Base-by-base conservation (phyloP, 2,113 vertebrate genomes). In the Gorsachius goisagi region DNA sequence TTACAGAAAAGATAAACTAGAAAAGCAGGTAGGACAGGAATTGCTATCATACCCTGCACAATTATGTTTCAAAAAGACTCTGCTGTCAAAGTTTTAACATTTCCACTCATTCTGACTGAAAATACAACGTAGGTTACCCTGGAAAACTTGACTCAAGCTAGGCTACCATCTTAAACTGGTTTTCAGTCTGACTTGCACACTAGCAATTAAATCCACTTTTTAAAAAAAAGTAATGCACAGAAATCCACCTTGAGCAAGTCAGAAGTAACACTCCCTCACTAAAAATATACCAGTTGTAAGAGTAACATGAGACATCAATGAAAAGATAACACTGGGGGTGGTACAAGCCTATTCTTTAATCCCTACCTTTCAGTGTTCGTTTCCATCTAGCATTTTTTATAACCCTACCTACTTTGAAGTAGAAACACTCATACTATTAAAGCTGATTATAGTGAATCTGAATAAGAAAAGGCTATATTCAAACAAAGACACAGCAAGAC, bases 41-140 rank as follows among this genome's bases (percentile, higher is more conserved):
- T 0, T 22, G 11, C 17, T n/a, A 27, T 13, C 33, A 19, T 6
- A n/a, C 5, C 41, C 37, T 27, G 11, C 63, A n/a, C 0, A 7
- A 12, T 0, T 11, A 33, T 1, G 4, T 10, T 86, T 50, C 32
- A 32, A 23, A 35, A 45, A 28, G 5, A 62, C 5, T 76, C 28
- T 17, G n/a, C 8, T 39, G 3, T 2, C 15, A 16, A n/a, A 14
- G 4, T 21, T 67, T 71, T 27, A 55, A 21, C 11, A 44, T 37
- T 88, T 60, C 19, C 7, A 28, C 17, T 35, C 26, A 30, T 44
- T 72, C 55, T 8, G 33, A 69, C 0, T 15, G 21, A 80, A 78
- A 74, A 63, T 7, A 58, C 9, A 66, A 13, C 0, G 7, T 16
- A 47, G 5, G 11, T 69, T 35, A 67, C 28, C 16, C 37, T 22